phyloP scores from a whole-genome alignment of 2,113 vertebrate species.

The Hippoglossus stenolepis region DNA sequence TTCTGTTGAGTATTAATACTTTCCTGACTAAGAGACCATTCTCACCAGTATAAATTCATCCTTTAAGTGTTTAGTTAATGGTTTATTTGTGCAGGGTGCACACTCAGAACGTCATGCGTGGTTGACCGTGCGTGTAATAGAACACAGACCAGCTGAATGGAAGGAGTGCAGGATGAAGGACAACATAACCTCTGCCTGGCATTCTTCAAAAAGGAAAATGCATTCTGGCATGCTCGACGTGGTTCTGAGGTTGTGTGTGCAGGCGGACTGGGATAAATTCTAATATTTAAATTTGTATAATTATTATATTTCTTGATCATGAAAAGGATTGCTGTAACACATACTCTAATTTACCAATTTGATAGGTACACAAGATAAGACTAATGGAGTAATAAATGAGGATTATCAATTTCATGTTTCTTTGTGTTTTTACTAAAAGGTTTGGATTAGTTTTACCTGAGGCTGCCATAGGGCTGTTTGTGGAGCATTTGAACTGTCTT shows the following conservation, averaged over 20 bases:
- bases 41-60: neutral
- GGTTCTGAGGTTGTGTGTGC: conserved; percentile 2
- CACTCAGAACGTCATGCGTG: conserved; percentile 9
- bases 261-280: neutral
- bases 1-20: neutral
- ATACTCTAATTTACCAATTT: no score
- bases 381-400: no score
- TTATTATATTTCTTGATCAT: neutral
- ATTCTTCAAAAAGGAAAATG: neutral
- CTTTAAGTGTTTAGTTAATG: neutral
- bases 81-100: conserved; percentile 8
- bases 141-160: neutral
- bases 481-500: no score
- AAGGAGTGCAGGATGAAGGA: conserved; percentile 25
- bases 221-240: neutral
- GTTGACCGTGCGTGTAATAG: conserved; percentile 12
- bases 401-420: no score
- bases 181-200: conserved; percentile 4
- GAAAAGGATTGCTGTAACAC: neutral
- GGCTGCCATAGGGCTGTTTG: no score
- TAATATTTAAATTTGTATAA: neutral
- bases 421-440: no score
- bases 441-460: no score
- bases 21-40: neutral
- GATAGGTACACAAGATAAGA: no score